Base-by-base conservation (phyloP, 2,797 vertebrate genomes). In the Melopsittacus undulatus region DNA sequence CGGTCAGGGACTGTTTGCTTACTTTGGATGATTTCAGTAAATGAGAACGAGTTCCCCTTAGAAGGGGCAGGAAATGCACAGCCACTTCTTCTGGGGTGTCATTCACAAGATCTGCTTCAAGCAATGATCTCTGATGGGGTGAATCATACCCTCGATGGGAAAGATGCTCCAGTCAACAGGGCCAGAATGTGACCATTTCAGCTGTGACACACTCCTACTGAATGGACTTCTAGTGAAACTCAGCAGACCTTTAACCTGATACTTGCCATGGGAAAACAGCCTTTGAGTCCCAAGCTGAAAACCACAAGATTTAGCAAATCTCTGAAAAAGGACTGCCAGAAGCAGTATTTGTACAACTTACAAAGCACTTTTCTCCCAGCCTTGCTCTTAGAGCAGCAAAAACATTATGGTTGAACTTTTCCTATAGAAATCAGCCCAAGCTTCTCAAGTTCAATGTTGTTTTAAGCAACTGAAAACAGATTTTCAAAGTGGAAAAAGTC, bases 1-100 rank as follows among this genome's bases (percentile, higher is more conserved):
- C 52, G 20, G 57, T 40, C 76, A 74, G 72, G 49, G 64, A 56
- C 45, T 10, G 62, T 69, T 83, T 81, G 88, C 90, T 91, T 90
- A 54, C n/a, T 94, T 82, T 82, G 83, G 92, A 95, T 70, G 77
- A 79, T 30, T 78, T 79, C 30, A 59, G 80, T 83, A 63, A 84
- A 94, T 3, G 9, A 84, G 59, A 84, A 89, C 17, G 19, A 81
- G 69, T 52, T 54, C 75, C 42, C 29, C 62, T 70, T 69, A 43
- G 70, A 72, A 73, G 59, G 51, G 57, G 69, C 10, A 43, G 8
- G 38, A 26, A 81, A 73, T 48, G 57, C 49, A 45, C 38, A 84
- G 80, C 17, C 12, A 7, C 70, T 79, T 81, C 29, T 36, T 82
- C 29, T 36, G 54, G 69, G 54, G 42, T 13, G 32, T 29, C 75